Evolutionary conservation across 92 coral and sea anemone genomes (phyloP).

Genomic region (Hydrozoanthus gracilis): DNA sequence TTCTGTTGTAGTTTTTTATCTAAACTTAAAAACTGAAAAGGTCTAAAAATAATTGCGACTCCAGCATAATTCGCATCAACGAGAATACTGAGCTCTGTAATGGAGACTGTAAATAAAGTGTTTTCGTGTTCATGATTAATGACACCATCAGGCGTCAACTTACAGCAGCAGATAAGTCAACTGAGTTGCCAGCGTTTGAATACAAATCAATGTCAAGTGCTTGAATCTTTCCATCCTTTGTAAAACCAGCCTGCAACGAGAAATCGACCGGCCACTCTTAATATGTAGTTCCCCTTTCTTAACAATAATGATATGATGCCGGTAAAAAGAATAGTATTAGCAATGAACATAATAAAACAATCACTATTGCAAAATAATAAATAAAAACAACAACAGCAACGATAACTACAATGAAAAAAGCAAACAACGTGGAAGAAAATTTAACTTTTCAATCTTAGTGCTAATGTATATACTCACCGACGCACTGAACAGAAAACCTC

Average conservation of each 20-base stretch:
- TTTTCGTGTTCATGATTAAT: no score
- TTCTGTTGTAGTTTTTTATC: no score
- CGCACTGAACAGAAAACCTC: no score
- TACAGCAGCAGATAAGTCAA: constrained; percentile 72
- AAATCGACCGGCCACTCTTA: not conserved
- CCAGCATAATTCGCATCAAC: no score
- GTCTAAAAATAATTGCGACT: no score
- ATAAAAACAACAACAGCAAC: no score
- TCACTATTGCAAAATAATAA: not conserved
- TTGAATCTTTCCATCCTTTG: constrained; percentile 72
- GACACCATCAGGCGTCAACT: constrained; percentile 26
- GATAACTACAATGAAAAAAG: not conserved
- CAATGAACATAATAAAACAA: not conserved
- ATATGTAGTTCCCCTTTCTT: not conserved
- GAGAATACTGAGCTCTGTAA: not conserved
- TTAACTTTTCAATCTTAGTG: no score
- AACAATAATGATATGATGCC: not conserved
- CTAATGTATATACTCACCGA: no score
- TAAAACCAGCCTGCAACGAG: constrained; percentile 75
- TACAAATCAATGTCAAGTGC: constrained; percentile 74
- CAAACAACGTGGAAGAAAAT: not conserved
- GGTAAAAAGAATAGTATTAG: no score
- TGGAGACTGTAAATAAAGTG: not conserved
- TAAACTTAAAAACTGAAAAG: no score
- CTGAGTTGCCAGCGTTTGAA: constrained; percentile 76